Base-by-base conservation (phyloP, 2,113 vertebrate genomes). In the Pagrus major region DNA sequence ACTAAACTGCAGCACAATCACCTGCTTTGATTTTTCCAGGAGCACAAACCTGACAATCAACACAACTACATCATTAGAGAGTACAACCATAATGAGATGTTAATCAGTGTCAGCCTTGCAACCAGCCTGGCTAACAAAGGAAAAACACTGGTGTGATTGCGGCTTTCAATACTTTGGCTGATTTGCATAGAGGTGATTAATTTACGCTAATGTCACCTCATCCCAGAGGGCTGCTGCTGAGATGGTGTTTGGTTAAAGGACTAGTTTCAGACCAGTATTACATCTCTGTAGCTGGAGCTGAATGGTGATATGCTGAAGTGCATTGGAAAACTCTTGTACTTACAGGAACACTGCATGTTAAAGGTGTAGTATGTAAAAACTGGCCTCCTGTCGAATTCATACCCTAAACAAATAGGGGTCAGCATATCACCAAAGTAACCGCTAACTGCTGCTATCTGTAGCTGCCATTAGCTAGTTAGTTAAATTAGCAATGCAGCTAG, bases 141-240 rank as follows among this genome's bases (percentile, higher is more conserved):
- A 73, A 64, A 27, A 75, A 79, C 83, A 71, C 60, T 49, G 7
- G 58, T 67, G 54, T 71, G 81, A 89, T 83, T 68, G 41, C 44
- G 72, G 65, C 65, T 73, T 63, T 71, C 31, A 61, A 61, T 69
- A 65, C 60, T 67, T 46, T n/a, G 10, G 31, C 74, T 70, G 52
- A 91, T 90, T 77, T 85, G 66, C 85, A 90, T 80, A 47, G 27
- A 71, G 29, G 47, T 82, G 66, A 84, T 90, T 91, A 74, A 78
- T 78, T 83, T 41, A 49, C 14, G 23, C 51, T 78, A 72, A 81
- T 81, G 78, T 61, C 76, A 74, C 4, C 2, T 2, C 16, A 56
- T 89, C 80, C 82, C 56, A 1, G 27, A 61, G 44, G 68, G 76
- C 55, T 1, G 5, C 63, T 33, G 63, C 41, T 44, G 54, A 63